These are phyloP conservation scores for Sciaenops ocellatus DNA, from an alignment of 2,797 vertebrate species.

Conservation along the genomic window DNA sequence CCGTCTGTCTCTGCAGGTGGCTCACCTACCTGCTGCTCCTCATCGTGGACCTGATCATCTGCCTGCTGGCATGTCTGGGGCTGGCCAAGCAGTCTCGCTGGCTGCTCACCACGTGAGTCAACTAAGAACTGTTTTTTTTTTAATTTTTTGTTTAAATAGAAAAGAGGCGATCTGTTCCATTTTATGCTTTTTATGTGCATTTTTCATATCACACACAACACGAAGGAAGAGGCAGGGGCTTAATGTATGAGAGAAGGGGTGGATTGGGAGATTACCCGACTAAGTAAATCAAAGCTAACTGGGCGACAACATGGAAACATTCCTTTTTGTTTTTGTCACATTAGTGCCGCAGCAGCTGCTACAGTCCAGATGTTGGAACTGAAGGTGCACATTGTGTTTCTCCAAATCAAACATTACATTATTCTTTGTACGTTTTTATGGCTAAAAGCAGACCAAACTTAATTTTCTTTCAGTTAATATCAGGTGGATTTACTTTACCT, in stretches of 20 bases:
- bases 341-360: constrained; percentile 28
- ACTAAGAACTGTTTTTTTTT: neutral
- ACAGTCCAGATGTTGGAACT: constrained; percentile 3
- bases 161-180: neutral
- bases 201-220: neutral
- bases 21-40: constrained; percentile 95
- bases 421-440: neutral
- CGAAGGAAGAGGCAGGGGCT: neutral
- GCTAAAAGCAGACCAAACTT: neutral
- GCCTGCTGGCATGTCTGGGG: constrained; percentile 93
- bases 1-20: constrained; percentile 87
- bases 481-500: neutral
- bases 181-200: neutral
- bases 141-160: constrained; percentile 4
- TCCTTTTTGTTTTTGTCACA: constrained; percentile 7
- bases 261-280: constrained; percentile 12
- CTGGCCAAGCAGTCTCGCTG: constrained; percentile 94
- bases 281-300: constrained; percentile 25
- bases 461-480: neutral
- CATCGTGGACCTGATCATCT: constrained; percentile 93
- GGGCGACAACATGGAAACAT: neutral
- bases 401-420: neutral
- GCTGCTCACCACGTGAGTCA: constrained; percentile 93
- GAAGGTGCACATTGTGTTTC: neutral
- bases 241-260: neutral